Evolutionary conservation across 2,797 vertebrate genomes (phyloP), one percentile per base, ranked within the genome.

Genomic region (Sebastes trivittatus): DNA sequence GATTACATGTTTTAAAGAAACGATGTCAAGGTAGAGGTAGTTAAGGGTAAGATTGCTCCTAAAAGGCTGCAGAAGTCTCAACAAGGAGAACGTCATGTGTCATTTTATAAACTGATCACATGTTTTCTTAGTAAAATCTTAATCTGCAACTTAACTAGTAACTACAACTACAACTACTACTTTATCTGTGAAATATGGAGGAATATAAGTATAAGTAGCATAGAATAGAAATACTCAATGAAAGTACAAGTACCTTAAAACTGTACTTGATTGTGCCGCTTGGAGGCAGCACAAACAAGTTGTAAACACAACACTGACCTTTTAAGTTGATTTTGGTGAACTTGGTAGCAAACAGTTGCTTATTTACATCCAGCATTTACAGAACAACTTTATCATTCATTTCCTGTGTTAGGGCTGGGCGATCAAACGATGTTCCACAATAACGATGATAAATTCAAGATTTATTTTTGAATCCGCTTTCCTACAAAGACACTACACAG

Each of bases 241-340:
- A 42, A 42, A 7, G 38, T 16, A 42, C 38, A 42, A 0, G 38
- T 42, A 42, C 38, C 38, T 42, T 42, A 16, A 42, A 42, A 42
- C 0, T 18, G 18, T 52, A n/a, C 20, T 8, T 52, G 49, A 52
- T 0, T 52, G 49, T 52, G 49, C 49, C 6, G 0, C 42, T 46
- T 18, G 42, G 16, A 46, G 42, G 42, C 42, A 46, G 16, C 42
- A 46, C 42, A 46, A 52, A 52, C 20, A 52, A 49, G 18, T 49
- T 42, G 38, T 42, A 42, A n/a, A 52, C 49, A 52, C 49, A 52
- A 52, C 20, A 52, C 49, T 10, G 49, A 52, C 49, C 42, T 46
- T 46, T 46, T 46, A 46, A 46, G 16, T 46, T 18, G 42, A 46
- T 46, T 20, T 20, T n/a, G 49, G 20, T 52, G 20, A 52, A 8